Evolutionary conservation across 2,113 vertebrate genomes (phyloP).

Genomic region (Origma solitaria): DNA sequence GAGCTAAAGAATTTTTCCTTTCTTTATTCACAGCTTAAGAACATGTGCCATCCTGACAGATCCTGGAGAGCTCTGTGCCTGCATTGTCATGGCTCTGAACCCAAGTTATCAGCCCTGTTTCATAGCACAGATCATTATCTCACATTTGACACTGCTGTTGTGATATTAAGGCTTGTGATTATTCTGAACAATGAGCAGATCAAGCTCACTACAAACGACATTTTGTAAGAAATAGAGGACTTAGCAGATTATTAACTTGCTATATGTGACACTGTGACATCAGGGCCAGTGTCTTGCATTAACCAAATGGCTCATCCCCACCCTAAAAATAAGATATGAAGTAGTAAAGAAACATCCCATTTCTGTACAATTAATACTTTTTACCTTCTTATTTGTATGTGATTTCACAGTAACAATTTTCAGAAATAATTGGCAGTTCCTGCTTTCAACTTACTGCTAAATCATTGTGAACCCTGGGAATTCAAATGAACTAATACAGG

Average conservation of each 20-base stretch:
- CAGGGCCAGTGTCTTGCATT: background rate
- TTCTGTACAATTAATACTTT: background rate
- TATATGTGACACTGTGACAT: background rate
- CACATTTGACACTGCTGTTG: background rate
- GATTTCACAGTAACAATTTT: background rate
- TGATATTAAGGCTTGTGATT: background rate
- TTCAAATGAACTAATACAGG: background rate
- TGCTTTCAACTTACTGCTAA: background rate
- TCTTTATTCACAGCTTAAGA: background rate
- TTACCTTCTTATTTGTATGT: background rate
- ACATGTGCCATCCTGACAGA: background rate
- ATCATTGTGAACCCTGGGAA: background rate
- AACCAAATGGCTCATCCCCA: background rate
- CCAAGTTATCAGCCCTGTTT: background rate
- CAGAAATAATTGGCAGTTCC: background rate
- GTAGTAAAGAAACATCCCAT: background rate
- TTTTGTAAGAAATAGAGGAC: background rate
- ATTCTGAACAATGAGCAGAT: background rate
- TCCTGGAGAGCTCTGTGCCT: background rate
- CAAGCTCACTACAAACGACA: background rate
- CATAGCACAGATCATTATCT: background rate
- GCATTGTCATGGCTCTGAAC: background rate
- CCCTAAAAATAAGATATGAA: background rate
- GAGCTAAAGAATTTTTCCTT: background rate
- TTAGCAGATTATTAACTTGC: background rate